Base-by-base conservation (phyloP, 2,797 vertebrate species). In the Poeciliopsis gracilis region DNA sequence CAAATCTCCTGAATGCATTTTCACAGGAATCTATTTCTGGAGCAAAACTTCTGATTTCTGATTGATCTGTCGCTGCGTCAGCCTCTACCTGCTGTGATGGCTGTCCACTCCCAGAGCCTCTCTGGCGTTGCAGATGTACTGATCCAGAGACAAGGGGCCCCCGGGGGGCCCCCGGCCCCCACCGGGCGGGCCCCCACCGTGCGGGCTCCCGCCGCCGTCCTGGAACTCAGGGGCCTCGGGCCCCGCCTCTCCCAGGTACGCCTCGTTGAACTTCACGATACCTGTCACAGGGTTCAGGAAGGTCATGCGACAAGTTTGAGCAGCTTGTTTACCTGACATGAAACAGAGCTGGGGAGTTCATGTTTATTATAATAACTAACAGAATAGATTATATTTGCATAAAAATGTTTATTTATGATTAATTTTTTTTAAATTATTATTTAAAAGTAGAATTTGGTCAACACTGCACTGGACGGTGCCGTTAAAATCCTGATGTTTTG, bases 201-300 rank as follows among this genome's bases (percentile, higher is more conserved):
- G 95, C 1, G 97, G 93, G 25, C 91, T 87, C 3, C 92, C 49
- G 38, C 82, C 83, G 0, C 80, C 89, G 4, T 94, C 94, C 77
- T 94, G 92, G 84, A 94, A 85, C 57, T 95, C 94, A 0, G 89
- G 76, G 0, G 46, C 20, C 18, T 93, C 92, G 1, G 23, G 70
- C 11, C 89, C 90, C 5, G 77, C 88, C 33, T 98, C 97, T 9
- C 97, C 97, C 80, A 99, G 93, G 80, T 96, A 97, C 61, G 95
- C 95, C 86, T 98, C 97, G 0, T 97, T 96, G 87, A 99, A 99
- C 92, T 98, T 99, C 85, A 98, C 93, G 75, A 99, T 97, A 72
- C 98, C 98, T 99, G 93, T 55, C 82, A 25, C 0, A n/a, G 38
- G 18, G 73, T 47, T 47, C 16, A 73, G 72, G 33, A 73, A 53